Evolutionary conservation across 2,888 invertebrate species (phyloP).

Genomic region (Cantharis lateralis): DNA sequence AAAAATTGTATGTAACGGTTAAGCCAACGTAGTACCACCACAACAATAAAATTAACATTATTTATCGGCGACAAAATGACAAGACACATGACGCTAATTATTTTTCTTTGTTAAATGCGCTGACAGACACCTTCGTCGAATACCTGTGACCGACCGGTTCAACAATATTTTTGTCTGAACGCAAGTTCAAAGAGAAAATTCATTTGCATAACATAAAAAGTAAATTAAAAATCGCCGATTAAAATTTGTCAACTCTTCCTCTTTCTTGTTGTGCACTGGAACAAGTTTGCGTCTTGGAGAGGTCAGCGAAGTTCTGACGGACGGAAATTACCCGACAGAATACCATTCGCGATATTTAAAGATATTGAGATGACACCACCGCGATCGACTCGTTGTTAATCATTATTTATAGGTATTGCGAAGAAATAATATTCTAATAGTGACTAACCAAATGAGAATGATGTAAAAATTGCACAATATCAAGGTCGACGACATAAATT

Average conservation of each 20-base stretch:
- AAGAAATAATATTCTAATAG: background rate
- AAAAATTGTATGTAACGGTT: background rate
- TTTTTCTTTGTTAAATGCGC: constrained; percentile 10
- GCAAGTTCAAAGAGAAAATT: background rate
- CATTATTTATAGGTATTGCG: background rate
- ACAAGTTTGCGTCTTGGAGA: too few species aligned
- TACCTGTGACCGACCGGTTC: background rate
- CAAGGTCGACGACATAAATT: background rate
- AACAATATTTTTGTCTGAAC: background rate
- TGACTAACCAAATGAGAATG: background rate
- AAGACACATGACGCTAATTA: constrained; percentile 17
- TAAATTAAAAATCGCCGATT: background rate
- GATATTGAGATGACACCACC: background rate
- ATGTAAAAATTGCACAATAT: constrained; percentile 5
- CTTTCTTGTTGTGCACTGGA: too few species aligned
- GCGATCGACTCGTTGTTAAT: background rate
- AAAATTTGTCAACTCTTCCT: background rate
- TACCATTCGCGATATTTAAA: background rate
- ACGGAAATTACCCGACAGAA: background rate
- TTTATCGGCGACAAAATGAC: constrained; percentile 1
- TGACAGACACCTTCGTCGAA: constrained; percentile 3
- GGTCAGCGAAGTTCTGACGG: background rate
- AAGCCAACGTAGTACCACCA: background rate
- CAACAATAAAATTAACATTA: constrained; percentile 1
- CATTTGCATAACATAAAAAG: background rate